Evolutionary conservation across 2,113 vertebrate genomes (phyloP).

Genomic region (Zosterops japonicus): DNA sequence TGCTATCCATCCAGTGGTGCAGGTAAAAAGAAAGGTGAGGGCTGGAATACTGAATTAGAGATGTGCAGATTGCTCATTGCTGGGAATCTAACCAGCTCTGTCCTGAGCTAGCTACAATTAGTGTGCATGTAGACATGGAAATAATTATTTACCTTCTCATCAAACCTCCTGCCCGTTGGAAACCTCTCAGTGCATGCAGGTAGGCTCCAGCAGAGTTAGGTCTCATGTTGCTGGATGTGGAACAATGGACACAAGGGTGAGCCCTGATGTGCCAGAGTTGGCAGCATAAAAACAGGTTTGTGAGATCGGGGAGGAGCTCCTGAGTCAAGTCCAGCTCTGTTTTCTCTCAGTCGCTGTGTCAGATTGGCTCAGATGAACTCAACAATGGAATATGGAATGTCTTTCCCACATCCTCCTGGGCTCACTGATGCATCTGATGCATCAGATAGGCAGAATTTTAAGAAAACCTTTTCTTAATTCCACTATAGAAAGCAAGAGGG

Average conservation of each 20-base stretch:
- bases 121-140: neutral
- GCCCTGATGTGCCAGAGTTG: neutral
- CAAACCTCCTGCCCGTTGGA: neutral
- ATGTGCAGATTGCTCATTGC: neutral
- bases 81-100: neutral
- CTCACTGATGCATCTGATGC: neutral
- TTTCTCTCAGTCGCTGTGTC: neutral
- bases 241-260: neutral
- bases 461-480: neutral
- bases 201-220: fast-evolving
- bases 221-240: neutral
- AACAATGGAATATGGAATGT: neutral
- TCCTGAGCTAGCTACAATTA: neutral
- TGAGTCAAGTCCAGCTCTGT: neutral
- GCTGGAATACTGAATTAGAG: neutral
- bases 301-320: neutral
- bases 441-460: neutral
- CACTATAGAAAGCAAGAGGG: neutral
- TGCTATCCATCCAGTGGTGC: neutral
- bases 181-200: fast-evolving
- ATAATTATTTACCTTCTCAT: neutral
- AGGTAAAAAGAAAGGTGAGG: neutral
- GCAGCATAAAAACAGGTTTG: neutral
- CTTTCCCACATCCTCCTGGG: neutral
- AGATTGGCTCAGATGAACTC: fast-evolving